Evolutionary conservation across 2,113 vertebrate genomes (phyloP).

Genomic region (Poicephalus gulielmi): DNA sequence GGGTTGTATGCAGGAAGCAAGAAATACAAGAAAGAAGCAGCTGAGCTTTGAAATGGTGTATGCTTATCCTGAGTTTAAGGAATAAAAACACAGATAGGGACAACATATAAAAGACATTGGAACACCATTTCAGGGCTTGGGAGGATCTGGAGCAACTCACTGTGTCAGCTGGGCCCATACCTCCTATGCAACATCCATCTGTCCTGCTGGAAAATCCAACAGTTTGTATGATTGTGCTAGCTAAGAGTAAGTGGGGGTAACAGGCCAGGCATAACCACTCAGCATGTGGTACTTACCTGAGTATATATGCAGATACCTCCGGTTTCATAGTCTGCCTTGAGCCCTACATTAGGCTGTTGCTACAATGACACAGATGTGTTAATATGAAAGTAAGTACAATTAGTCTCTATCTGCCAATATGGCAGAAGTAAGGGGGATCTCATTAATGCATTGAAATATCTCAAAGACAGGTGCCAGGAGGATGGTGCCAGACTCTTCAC

Average conservation of each 20-base stretch:
- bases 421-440: neutral
- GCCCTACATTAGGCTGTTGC: neutral
- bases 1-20: neutral
- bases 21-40: neutral
- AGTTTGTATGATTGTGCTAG: too few relatives aligned
- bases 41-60: neutral
- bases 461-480: neutral
- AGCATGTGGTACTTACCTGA: neutral
- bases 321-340: neutral
- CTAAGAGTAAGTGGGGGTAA: neutral
- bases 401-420: neutral
- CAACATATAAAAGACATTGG: neutral
- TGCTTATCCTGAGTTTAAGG: neutral
- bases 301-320: neutral
- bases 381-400: neutral
- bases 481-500: neutral
- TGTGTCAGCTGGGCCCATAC: neutral
- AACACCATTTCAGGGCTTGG: fast-evolving
- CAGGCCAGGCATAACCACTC: neutral
- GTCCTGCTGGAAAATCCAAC: neutral
- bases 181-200: neutral
- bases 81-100: neutral
- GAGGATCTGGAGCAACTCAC: neutral
- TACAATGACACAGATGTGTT: neutral
- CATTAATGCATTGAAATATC: neutral